Percentiles rank a stretch among this genome's conserved stretches.
Evolutionary conservation across 2,113 vertebrate genomes (phyloP).

Genomic region (Misgurnus anguillicaudatus): DNA sequence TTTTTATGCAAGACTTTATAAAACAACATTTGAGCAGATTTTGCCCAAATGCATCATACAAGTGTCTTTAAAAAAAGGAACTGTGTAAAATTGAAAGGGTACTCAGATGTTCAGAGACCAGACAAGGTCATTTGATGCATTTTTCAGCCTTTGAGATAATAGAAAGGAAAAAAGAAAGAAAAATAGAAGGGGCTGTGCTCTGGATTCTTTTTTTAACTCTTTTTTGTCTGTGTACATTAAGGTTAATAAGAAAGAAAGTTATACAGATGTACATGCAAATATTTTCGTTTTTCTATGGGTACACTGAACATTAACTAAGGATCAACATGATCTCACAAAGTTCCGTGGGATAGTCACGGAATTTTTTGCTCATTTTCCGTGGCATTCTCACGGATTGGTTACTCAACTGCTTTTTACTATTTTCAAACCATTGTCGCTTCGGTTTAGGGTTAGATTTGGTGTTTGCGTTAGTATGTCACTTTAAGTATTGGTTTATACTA

Average conservation of each 20-base stretch:
- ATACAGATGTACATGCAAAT: conserved; percentile 1
- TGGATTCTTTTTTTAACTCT: not conserved
- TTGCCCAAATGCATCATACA: conserved; percentile 16
- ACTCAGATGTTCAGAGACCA: conserved; percentile 1
- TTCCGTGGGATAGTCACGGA: too few relatives aligned
- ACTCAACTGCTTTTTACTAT: too few relatives aligned
- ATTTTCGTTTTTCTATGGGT: not conserved
- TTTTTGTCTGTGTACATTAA: conserved; percentile 17
- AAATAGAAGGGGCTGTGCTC: not conserved
- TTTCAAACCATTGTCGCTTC: too few relatives aligned
- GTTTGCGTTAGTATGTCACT: too few relatives aligned
- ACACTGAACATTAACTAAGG: not conserved
- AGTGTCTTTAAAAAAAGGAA: not conserved
- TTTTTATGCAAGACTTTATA: not conserved
- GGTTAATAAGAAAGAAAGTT: conserved; percentile 25
- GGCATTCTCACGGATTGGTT: too few relatives aligned
- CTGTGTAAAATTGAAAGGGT: not conserved
- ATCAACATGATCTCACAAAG: too few relatives aligned
- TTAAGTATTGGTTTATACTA: too few relatives aligned
- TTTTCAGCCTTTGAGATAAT: not conserved
- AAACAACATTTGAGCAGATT: not conserved
- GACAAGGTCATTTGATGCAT: conserved; percentile 1
- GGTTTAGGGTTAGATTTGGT: too few relatives aligned
- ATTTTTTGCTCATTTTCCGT: too few relatives aligned
- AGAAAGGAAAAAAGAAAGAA: not conserved